Evolutionary conservation across 2,888 invertebrate genomes (phyloP).

Genomic region (Dascillus cervinus): DNA sequence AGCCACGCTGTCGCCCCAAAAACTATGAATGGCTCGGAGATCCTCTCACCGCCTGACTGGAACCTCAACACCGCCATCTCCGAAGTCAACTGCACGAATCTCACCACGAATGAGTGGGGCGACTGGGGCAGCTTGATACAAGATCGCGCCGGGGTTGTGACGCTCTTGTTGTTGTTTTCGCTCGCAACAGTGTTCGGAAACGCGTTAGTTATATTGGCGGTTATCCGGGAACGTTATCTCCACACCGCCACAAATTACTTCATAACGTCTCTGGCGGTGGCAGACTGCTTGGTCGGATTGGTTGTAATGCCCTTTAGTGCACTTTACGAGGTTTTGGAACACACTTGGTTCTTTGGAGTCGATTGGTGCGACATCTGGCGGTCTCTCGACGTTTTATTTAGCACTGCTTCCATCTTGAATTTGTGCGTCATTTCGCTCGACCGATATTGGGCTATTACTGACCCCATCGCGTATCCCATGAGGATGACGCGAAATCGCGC

Average conservation of each 20-base stretch:
- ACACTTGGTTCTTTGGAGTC: slow-evolving; percentile 90
- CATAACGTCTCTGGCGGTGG: slow-evolving; percentile 92
- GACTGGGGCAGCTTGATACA: slow-evolving; percentile 50
- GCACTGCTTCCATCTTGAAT: slow-evolving; percentile 95
- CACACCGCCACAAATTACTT: slow-evolving; percentile 98
- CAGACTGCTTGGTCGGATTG: slow-evolving; percentile 91
- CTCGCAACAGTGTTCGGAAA: slow-evolving; percentile 93
- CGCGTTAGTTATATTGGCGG: slow-evolving; percentile 87
- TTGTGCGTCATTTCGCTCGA: slow-evolving; percentile 95
- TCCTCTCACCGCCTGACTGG: slow-evolving; percentile 13
- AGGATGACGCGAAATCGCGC: slow-evolving; percentile 87
- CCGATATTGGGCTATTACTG: slow-evolving; percentile 97
- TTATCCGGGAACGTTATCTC: slow-evolving; percentile 84
- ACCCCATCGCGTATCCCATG: slow-evolving; percentile 95
- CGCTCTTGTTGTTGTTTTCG: slow-evolving; percentile 78
- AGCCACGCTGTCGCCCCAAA: too few relatives aligned
- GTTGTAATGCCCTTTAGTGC: slow-evolving; percentile 98
- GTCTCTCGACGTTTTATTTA: slow-evolving; percentile 92
- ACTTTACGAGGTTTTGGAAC: slow-evolving; percentile 79
- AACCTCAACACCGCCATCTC: slow-evolving; percentile 16
- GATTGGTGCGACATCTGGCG: slow-evolving; percentile 98
- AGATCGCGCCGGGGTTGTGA: slow-evolving; percentile 69
- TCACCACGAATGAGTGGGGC: slow-evolving; percentile 35
- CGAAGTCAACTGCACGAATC: slow-evolving; percentile 29
- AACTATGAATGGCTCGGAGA: slow-evolving; percentile 19